These are phyloP conservation scores for Drosophila truncata DNA, from an alignment of 1,140 invertebrate species.

Conservation along the genomic window DNA sequence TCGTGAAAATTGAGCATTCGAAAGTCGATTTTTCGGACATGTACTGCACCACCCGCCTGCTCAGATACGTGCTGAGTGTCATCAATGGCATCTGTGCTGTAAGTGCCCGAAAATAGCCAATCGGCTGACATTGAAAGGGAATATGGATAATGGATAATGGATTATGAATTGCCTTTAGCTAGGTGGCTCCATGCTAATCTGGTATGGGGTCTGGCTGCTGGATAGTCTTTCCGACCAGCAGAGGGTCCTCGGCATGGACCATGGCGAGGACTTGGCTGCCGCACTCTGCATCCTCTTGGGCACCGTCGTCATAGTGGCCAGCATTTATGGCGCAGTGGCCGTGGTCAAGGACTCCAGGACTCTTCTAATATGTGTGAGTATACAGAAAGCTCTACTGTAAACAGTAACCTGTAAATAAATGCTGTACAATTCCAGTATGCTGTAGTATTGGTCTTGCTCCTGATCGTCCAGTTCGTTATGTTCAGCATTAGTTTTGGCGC, in stretches of 20 bases:
- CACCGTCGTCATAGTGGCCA: slow-evolving; percentile 58
- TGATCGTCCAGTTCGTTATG: slow-evolving; percentile 73
- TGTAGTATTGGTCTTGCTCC: slow-evolving; percentile 64
- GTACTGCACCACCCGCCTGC: slow-evolving; percentile 66
- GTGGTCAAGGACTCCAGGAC: slow-evolving; percentile 57
- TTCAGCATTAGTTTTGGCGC: slow-evolving; percentile 75
- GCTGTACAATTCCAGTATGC: slow-evolving; percentile 58
- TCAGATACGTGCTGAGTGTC: slow-evolving; percentile 61
- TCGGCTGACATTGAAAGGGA: slow-evolving; percentile 53
- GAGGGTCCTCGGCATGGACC: slow-evolving; percentile 40
- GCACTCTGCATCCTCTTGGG: slow-evolving; percentile 68
- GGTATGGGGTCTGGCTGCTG: slow-evolving; percentile 77
- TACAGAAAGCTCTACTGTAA: too few species aligned
- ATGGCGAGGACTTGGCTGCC: slow-evolving; percentile 67
- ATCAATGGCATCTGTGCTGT: slow-evolving; percentile 70
- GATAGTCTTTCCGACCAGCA: slow-evolving; percentile 53
- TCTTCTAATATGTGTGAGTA: slow-evolving; percentile 71
- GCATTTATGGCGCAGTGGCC: slow-evolving; percentile 60
- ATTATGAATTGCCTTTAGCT: slow-evolving; percentile 41
- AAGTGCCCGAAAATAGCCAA: slow-evolving; percentile 48
- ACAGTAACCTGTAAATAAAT: background rate
- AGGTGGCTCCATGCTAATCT: slow-evolving; percentile 67
- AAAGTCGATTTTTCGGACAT: slow-evolving; percentile 21
- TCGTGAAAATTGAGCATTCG: slow-evolving; percentile 21
- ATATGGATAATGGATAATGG: background rate